These are phyloP conservation scores for Elaeidobius kamerunicus DNA, from an alignment of 2,888 invertebrate species.

Conservation along the genomic window DNA sequence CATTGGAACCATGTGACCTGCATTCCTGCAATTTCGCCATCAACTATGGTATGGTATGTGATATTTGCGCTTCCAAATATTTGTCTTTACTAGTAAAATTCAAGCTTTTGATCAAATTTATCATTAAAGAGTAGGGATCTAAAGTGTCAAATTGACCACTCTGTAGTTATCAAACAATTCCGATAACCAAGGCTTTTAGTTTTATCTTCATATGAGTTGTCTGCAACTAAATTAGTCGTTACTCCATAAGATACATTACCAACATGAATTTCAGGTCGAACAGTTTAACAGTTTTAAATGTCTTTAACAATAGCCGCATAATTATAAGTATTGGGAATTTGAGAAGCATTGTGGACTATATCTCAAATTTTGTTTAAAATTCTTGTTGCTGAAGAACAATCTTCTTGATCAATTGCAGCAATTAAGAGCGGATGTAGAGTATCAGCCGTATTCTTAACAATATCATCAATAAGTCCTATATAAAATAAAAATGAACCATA, in stretches of 20 bases:
- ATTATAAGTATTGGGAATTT: background rate
- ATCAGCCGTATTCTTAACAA: slow-evolving; percentile 49
- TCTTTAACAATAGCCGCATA: background rate
- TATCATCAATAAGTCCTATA: slow-evolving; percentile 63
- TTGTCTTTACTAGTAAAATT: slow-evolving; percentile 62
- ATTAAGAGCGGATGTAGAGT: background rate
- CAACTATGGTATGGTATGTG: too few species aligned
- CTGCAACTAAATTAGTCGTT: slow-evolving; percentile 26
- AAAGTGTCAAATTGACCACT: too few species aligned
- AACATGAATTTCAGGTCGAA: slow-evolving; percentile 65
- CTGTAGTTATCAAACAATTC: slow-evolving; percentile 63
- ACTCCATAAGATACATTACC: slow-evolving; percentile 56
- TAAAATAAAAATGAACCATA: slow-evolving; percentile 72
- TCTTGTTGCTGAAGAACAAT: background rate
- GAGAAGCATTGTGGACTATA: background rate
- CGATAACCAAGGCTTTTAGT: slow-evolving; percentile 38
- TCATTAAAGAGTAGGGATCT: slow-evolving; percentile 81
- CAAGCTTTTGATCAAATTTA: slow-evolving; percentile 68
- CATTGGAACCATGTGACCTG: slow-evolving; percentile 78
- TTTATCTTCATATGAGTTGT: slow-evolving; percentile 29
- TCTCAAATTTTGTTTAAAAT: background rate
- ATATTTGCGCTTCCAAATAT: slow-evolving; percentile 63
- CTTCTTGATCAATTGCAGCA: background rate
- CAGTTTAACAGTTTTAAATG: background rate
- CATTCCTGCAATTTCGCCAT: slow-evolving; percentile 65